Evolutionary conservation across 2,888 invertebrate species (phyloP), one percentile per base, ranked within the genome.

Genomic region (Andrena camellia): DNA sequence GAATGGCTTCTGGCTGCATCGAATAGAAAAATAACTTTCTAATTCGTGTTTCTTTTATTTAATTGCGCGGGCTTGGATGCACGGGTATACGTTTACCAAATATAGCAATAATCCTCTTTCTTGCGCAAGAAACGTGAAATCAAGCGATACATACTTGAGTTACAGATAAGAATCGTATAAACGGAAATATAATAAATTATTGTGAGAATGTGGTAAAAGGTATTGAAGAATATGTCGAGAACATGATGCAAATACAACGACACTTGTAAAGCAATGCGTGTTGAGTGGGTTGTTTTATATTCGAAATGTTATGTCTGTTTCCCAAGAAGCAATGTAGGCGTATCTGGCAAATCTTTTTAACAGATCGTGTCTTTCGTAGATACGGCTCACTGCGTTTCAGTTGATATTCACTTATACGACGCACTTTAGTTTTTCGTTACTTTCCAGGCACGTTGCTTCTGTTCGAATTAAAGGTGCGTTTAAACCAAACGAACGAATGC

Each of bases 271-370:
- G 54, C 7, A 68, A 54, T 69, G 50, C n/a, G 26, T 60, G 23
- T 33, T 20, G 13, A n/a, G 50, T 5, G 13, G 4, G 17, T 5
- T 6, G 10, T 23, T 42, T 17, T 26, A 17, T 50, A 62, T 31
- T 33, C 8, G 17, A 29, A 52, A 29, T n/a, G 17, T 62, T 7
- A 5, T 62, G 52, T 31, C 20, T 10, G 23, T 64, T 66, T 63
- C 68, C 42, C 20, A 63, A 75, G 26, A 48, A 68, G 20, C 31
- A 54, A 50, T 10, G 54, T 63, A n/a, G 62, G 71, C 33, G 64
- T 52, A 75, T 10, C 8, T 26, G 2, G 33, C n/a, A 75, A 63
- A 75, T 4, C 64, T 20, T 66, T 64, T 26, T 26, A 63, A 68
- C 33, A 10, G 75, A 68, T 48, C 13, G 23, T 29, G 26, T 50